phyloP scores from a whole-genome alignment of 2,113 vertebrate genomes.

The Eretmochelys imbricata region DNA sequence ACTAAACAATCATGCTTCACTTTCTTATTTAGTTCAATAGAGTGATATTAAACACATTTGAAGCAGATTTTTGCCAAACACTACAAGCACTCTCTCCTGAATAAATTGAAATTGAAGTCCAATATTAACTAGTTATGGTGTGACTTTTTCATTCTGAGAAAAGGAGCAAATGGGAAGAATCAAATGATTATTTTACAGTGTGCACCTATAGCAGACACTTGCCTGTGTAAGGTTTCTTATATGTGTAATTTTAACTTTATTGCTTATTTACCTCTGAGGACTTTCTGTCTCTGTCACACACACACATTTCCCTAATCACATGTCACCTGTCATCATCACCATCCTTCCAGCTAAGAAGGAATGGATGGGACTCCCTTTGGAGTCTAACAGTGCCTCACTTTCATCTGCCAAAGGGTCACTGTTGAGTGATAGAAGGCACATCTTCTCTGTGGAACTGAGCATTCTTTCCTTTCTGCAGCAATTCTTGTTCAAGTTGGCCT shows the following conservation, averaged over 20 bases:
- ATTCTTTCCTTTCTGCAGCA: neutral
- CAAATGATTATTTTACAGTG: neutral
- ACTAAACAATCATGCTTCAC: neutral
- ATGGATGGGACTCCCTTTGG: neutral
- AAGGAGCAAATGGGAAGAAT: neutral
- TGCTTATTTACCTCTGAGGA: neutral
- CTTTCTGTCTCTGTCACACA: neutral
- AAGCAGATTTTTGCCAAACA: neutral
- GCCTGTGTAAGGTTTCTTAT: neutral
- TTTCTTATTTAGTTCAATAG: neutral
- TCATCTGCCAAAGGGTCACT: neutral
- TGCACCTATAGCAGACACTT: neutral
- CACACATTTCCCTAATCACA: neutral
- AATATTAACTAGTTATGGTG: neutral
- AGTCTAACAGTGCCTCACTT: accelerated
- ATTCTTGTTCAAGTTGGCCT: neutral
- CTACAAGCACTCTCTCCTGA: neutral
- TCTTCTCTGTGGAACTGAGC: neutral
- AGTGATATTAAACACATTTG: neutral
- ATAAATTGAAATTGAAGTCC: neutral
- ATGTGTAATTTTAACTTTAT: neutral
- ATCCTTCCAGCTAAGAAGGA: neutral
- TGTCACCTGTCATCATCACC: neutral
- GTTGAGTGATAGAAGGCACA: neutral
- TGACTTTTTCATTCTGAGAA: neutral